These are phyloP conservation scores for Acronicta psi DNA, from an alignment of 2,888 invertebrate genomes.

Conservation along the genomic window DNA sequence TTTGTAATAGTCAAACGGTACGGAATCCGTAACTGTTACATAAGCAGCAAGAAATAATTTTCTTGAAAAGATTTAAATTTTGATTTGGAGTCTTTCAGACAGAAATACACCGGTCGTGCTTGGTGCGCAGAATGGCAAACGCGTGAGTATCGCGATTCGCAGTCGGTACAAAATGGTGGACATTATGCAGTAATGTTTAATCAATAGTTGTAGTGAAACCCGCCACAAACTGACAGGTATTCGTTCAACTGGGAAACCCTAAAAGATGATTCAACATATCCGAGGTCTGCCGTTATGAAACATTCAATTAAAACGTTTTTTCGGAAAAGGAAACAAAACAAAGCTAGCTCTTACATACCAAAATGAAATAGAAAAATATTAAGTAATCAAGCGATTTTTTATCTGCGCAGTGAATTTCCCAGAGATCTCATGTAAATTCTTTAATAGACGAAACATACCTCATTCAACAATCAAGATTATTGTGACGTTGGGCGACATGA, in stretches of 20 bases:
- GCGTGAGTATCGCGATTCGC: conserved; percentile 63
- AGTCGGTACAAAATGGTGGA: conserved; percentile 78
- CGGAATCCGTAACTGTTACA: conserved; percentile 31
- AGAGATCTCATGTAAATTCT: conserved; percentile 16
- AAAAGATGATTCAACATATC: conserved; percentile 31
- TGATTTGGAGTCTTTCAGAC: conserved; percentile 19
- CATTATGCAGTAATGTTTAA: conserved; percentile 78
- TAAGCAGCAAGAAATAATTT: conserved; percentile 34
- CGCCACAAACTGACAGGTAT: conserved; percentile 47
- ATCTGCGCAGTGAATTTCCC: background rate
- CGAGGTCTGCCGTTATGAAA: conserved; percentile 10
- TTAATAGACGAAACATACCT: conserved; percentile 35
- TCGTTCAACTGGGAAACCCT: conserved; percentile 29
- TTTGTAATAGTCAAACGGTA: conserved; percentile 32
- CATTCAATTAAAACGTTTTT: background rate
- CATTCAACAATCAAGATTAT: conserved; percentile 15
- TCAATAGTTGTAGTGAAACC: conserved; percentile 70
- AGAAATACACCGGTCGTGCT: conserved; percentile 20
- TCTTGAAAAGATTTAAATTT: conserved; percentile 19
- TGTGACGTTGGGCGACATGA: conserved; percentile 18
- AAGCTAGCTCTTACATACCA: background rate
- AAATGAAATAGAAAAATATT: background rate
- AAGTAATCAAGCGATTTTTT: background rate
- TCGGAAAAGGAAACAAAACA: background rate
- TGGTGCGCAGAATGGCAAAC: conserved; percentile 73